phyloP scores from a whole-genome alignment of 2,113 vertebrate species.

The Sapajus apella region DNA sequence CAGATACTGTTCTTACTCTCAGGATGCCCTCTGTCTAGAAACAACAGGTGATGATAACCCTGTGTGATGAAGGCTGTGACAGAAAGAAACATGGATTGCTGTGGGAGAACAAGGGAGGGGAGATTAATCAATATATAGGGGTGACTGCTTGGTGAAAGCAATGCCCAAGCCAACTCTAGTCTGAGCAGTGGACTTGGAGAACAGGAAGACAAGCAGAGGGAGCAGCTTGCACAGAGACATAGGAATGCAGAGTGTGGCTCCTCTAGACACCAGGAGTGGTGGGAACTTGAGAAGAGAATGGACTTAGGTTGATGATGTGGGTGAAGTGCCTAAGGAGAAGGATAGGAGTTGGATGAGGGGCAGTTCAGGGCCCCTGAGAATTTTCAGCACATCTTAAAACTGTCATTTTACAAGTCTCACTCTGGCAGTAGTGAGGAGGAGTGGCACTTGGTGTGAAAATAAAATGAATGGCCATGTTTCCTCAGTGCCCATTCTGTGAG shows the following conservation, averaged over 20 bases:
- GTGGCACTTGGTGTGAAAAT: rapidly evolving
- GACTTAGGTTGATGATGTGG: background rate
- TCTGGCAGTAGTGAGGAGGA: background rate
- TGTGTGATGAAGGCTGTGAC: background rate
- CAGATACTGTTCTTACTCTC: background rate
- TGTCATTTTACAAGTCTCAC: background rate
- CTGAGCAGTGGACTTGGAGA: background rate
- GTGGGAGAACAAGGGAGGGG: background rate
- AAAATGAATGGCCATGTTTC: rapidly evolving
- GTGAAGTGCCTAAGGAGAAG: background rate
- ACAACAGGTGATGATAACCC: background rate
- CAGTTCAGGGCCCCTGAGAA: background rate
- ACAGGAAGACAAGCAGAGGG: background rate
- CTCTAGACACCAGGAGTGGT: no score
- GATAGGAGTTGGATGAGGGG: background rate
- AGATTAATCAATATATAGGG: rapidly evolving
- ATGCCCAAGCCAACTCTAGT: background rate
- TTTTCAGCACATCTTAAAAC: background rate
- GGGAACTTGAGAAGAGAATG: background rate
- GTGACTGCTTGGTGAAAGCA: background rate
- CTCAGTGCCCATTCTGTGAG: background rate
- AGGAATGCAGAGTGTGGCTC: background rate
- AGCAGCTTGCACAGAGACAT: rapidly evolving
- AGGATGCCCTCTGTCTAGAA: background rate
- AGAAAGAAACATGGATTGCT: background rate